Base-by-base conservation (phyloP, 2,113 vertebrate genomes). In the Entomyzon cyanotis region DNA sequence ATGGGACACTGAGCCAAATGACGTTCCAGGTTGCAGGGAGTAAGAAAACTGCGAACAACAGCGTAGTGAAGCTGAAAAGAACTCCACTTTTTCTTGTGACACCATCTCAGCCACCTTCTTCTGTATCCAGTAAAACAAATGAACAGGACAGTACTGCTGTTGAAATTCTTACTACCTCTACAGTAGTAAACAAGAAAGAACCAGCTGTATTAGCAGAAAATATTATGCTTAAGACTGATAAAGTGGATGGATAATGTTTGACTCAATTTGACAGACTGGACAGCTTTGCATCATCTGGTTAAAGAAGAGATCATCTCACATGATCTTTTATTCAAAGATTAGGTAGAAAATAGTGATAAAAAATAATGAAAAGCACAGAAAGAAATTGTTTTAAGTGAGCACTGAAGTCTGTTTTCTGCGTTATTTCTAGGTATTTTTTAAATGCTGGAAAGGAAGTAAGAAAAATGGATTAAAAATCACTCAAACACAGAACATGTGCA, bases 11-110 rank as follows among this genome's bases (percentile, higher is more conserved):
- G 5, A n/a, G 60, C 52, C 87, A 76, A 6, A 52, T 28, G 7
- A 69, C 89, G 2, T 39, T 69, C 12, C 90, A 91, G 47, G 64
- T 33, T 1, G 55, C 82, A 15, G 84, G 16, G 5, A 37, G 91
- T 19, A 85, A 82, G 88, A 96, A 91, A 42, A 42, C 94, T 2
- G 7, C 17, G 5, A 67, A 76, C 6, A 94, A 23, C 22, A 31
- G 65, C 3, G 96, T 94, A 39, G 96, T 98, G 53, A 98, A 97
- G 91, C 96, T 98, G 67, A 98, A 96, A 88, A 87, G 96, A 89
- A 97, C 95, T 73, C 97, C 83, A 0, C 89, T 98, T n/a, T 64
- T 95, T 17, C 53, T 88, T 9, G 14, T 47, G 1, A 31, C 59
- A 11, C 62, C 86, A 23, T 28, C 95, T 71, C 76, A 41, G 31